Base-by-base conservation (phyloP, 2,888 invertebrate species). In the Caenorhabditis doughertyi region DNA sequence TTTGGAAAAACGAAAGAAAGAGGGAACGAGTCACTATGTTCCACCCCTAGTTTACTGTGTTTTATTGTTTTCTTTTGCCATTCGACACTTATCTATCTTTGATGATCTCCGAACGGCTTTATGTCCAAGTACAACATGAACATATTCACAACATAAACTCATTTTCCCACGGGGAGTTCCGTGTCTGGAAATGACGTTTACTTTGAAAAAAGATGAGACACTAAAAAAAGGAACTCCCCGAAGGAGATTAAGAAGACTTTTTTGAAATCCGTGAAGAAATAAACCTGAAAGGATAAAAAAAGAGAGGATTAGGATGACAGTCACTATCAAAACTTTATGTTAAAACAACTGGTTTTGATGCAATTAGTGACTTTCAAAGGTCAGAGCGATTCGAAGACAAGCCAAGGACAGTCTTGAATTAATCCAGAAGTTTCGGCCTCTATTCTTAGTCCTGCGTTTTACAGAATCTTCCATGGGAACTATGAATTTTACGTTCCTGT, bases 31-130 rank as follows among this genome's bases (percentile, higher is more conserved):
- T 60, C 60, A 47, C n/a, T n/a, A n/a, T 47, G 18, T 18, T 47
- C 32, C 42, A 42, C 27, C 39, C 35, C 58, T 49, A n/a, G 42
- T 64, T 23, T 35, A 32, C 58, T 60, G 25, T 42, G 49, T 76
- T 68, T 76, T 76, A 67, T 65, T 76, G 67, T 76, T 67, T 67
- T 74, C 74, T 49, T 32, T 65, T 76, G 76, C 76, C 76, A 76
- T 68, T 68, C 76, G 60, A 51, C 76, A 58, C 60, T 68, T 76
- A 76, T 76, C 74, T 35, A 42, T 42, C 23, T 35, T n/a, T 73
- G 29, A 65, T 68, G 68, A 76, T 76, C 76, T 76, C 51, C 68
- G 60, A 73, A 25, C 64, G 56, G 55, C 64, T 44, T 65, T 9
- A 13, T 25, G n/a, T 18, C 18, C 53, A 64, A 64, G 73, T 64